Conservation (phyloP, 2,113 vertebrate species). For the Charadrius vociferus region DNA sequence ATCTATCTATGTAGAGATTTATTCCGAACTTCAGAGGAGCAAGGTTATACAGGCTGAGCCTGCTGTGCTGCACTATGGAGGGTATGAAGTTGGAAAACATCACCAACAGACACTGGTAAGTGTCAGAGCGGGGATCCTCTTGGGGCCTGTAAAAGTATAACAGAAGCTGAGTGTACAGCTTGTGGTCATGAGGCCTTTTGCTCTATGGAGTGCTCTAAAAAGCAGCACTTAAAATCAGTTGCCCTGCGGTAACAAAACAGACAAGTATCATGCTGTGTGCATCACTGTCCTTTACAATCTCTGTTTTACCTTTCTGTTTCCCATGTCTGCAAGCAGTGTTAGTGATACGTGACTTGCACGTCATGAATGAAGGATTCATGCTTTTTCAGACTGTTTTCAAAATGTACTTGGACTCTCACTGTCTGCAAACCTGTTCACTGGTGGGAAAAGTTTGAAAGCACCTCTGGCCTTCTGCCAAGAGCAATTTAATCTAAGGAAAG, state of each 20-base stretch:
- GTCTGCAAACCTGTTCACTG: neutral
- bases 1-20: conserved; percentile 77
- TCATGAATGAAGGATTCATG: neutral
- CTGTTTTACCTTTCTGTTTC: neutral
- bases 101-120: conserved; percentile 85
- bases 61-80: conserved; percentile 88
- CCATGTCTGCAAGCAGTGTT: neutral
- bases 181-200: neutral
- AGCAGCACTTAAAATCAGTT: neutral
- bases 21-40: conserved; percentile 78
- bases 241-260: neutral
- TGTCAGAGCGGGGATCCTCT: neutral
- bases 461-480: neutral
- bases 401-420: neutral
- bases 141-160: neutral
- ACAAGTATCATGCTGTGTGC: neutral
- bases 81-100: conserved; percentile 83
- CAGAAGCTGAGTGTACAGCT: neutral
- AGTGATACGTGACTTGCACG: neutral
- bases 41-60: conserved; percentile 83
- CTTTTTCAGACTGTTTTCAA: neutral
- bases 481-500: neutral
- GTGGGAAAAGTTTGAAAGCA: neutral
- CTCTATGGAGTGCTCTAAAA: neutral
- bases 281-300: neutral